These are phyloP conservation scores for Triops cancriformis DNA, from an alignment of 1,140 invertebrate species.

Conservation along the genomic window DNA sequence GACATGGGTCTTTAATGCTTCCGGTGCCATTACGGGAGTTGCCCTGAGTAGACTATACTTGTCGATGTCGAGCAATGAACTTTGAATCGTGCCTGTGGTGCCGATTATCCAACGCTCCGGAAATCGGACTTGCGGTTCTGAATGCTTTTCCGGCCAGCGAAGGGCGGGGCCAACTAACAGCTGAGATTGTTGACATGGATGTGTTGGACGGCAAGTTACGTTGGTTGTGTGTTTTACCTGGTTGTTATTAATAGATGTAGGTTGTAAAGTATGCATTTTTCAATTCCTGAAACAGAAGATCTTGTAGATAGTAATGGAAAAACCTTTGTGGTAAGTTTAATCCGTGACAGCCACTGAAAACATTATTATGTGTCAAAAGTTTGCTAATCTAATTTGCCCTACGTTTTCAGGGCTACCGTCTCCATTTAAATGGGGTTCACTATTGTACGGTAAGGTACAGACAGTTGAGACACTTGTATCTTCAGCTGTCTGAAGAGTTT, in stretches of 20 bases:
- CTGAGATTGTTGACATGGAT: background rate
- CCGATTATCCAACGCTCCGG: no score
- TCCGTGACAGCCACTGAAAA: no score
- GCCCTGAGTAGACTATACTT: no score
- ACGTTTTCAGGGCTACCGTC: background rate
- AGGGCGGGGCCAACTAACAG: background rate
- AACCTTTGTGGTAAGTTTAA: background rate
- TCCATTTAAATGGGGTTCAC: background rate
- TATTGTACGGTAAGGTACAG: background rate
- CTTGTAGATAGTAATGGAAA: background rate
- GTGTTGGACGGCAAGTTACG: background rate
- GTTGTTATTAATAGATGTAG: background rate
- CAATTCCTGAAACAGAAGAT: background rate
- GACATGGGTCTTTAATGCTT: no score
- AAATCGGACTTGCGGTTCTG: background rate
- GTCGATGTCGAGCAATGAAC: no score
- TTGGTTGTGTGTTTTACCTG: background rate
- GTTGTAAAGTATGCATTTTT: background rate
- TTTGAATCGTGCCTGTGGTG: no score
- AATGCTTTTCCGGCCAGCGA: background rate
- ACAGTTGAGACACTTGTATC: background rate
- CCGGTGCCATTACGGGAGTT: no score
- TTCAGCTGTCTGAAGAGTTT: background rate
- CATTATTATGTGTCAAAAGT: no score
- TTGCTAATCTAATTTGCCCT: background rate